These are phyloP conservation scores for Polypterus bichir DNA, from an alignment of 2,113 vertebrate species.

Conservation along the genomic window DNA sequence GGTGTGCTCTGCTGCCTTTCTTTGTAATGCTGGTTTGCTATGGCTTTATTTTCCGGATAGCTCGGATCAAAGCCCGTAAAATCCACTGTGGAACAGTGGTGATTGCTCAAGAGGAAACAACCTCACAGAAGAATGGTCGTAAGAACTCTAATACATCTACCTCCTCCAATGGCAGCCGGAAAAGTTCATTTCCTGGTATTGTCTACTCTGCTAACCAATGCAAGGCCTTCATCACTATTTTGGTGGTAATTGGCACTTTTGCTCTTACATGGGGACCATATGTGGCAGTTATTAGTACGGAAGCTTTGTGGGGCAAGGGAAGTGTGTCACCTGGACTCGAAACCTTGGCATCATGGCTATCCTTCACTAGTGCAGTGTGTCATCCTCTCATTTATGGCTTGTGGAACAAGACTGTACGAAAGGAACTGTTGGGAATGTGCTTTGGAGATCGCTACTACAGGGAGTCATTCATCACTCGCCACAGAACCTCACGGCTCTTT, in stretches of 20 bases:
- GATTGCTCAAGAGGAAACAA: constrained; percentile 53
- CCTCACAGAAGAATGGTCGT: constrained; percentile 55
- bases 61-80: constrained; percentile 88
- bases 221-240: constrained; percentile 87
- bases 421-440: constrained; percentile 90
- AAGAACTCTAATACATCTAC: constrained; percentile 92
- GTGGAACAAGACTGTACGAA: constrained; percentile 97
- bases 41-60: constrained; percentile 87
- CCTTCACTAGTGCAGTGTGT: constrained; percentile 83
- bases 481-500: constrained; percentile 77
- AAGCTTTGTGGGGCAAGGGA: constrained; percentile 81
- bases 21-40: constrained; percentile 82
- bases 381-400: constrained; percentile 91
- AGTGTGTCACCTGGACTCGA: constrained; percentile 72
- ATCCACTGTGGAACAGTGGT: constrained; percentile 80
- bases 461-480: constrained; percentile 77
- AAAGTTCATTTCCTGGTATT: constrained; percentile 55
- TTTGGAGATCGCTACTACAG: constrained; percentile 87
- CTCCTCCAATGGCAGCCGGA: constrained; percentile 76
- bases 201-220: constrained; percentile 93
- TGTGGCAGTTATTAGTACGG: constrained; percentile 73
- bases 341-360: constrained; percentile 86
- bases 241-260: constrained; percentile 89
- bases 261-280: constrained; percentile 89
- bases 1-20: constrained; percentile 79